Evolutionary conservation across 2,888 invertebrate species (phyloP), one percentile per base, ranked within the genome.

Genomic region (Synergus itoensis): DNA sequence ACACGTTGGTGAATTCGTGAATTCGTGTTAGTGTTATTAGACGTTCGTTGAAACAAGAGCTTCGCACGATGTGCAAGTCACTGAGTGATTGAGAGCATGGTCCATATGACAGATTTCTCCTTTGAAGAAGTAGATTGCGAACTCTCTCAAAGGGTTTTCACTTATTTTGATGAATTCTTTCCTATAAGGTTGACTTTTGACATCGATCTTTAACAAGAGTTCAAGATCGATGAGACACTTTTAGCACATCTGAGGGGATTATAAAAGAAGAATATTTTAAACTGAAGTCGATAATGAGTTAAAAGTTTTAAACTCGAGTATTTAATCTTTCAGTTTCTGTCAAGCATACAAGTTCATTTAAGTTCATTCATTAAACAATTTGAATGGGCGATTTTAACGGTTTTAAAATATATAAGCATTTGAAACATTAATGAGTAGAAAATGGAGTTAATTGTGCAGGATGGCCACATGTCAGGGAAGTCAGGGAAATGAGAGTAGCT

Each of bases 11-110:
- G 69, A 14, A 69, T 53, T 69, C 45, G 48, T 45, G 69, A 21
- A 69, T 36, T 69, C 28, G 48, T 45, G 69, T 43, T 69, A 36
- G 36, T 41, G 36, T n/a, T 64, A 64, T 76, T 78, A 64, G 77
- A 78, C 64, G 40, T 75, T 36, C 77, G 69, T 79, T 80, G 77
- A 76, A 73, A 64, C 43, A 60, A 60, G 78, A 43, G 76, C 48
- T 48, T 48, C 62, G 76, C 76, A 77, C 80, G 80, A 78, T 80
- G 77, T 76, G 76, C 79, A 78, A 73, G 45, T 62, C 63, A 18
- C 63, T 87, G 87, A 87, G 82, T 81, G 84, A 88, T 88, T 84
- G 79, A 75, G 79, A 80, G 67, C 63, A 48, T 48, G 45, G 78
- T 65, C 77, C 77, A 75, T 40, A 60, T 73, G 83, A 81, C 83